Base-by-base conservation (phyloP, 2,113 vertebrate genomes). In the Hippopotamus amphibius region DNA sequence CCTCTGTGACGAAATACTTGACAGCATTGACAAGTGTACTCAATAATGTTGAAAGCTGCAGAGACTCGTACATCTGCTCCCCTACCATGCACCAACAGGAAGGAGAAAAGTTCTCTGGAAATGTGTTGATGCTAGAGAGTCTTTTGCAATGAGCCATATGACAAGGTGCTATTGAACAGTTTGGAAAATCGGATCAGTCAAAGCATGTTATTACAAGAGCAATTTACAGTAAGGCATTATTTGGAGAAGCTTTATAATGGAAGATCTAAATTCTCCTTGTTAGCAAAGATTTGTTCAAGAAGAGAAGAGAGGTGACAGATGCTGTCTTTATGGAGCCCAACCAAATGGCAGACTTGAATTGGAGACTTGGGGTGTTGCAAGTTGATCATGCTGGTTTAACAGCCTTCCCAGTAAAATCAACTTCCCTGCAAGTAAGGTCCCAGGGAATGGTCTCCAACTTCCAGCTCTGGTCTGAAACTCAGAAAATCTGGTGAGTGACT, bases 121-220 rank as follows among this genome's bases (percentile, higher is more conserved):
- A 86, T 86, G 89, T 80, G 76, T 95, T 79, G 80, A 65, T 96
- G 71, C 28, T 43, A 50, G 57, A 76, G 37, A 94, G 74, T 82
- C 91, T 93, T 97, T 92, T 96, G 89, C 91, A 95, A 95, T 95
- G 68, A 95, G 53, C 65, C 86, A 21, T 55, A 79, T 82, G 88
- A 96, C 77, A 93, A 97, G 43, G 93, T 96, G 91, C 55, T 91
- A 68, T 86, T 97, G 95, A 96, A 88, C 65, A 79, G 41, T 82
- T 88, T 96, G 97, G 96, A 97, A 98, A 93, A 69, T 92, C 50
- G 41, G 61, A 37, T 76, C 48, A 83, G 85, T 88, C 80, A 77
- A 86, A 96, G 72, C 96, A 37, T 95, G 96, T 94, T 97, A 91
- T 94, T 97, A 88, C 88, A 95, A 93, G 93, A 93, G 55, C 82